Conservation (phyloP, 2,113 vertebrate genomes). For the Coregonus clupeaformis region DNA sequence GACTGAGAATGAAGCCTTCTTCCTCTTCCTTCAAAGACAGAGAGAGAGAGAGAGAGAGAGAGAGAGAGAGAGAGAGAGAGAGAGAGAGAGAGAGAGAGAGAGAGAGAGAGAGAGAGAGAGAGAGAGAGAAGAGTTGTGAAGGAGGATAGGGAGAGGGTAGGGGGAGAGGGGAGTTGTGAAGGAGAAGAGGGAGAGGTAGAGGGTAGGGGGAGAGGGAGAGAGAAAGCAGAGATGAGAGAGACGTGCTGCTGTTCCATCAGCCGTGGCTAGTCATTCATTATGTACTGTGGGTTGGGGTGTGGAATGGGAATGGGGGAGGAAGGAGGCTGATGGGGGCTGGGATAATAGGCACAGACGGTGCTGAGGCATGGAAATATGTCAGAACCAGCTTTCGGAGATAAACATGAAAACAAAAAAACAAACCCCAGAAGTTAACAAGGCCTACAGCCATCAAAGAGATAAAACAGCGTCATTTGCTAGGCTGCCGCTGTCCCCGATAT, state of each 20-base stretch:
- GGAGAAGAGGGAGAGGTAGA: not conserved
- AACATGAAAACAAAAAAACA: not conserved
- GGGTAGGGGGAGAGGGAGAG: not conserved
- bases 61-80: not conserved
- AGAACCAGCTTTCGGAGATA: not conserved
- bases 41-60: not conserved
- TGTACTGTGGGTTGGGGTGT: not conserved
- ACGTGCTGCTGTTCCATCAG: not conserved
- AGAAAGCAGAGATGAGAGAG: not conserved
- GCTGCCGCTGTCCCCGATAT: not conserved
- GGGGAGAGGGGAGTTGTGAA: not conserved
- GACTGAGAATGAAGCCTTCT: not conserved
- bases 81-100: conserved; percentile 4
- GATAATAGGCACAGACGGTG: not conserved
- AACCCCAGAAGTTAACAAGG: not conserved
- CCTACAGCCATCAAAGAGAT: not conserved
- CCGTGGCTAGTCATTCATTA: not conserved
- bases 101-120: conserved; percentile 5
- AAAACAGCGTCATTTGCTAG: not conserved
- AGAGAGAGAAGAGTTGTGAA: not conserved
- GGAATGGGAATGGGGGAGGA: not conserved
- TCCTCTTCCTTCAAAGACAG: conserved; percentile 10
- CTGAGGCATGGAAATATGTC: not conserved
- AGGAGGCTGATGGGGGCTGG: not conserved
- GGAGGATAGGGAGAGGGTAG: not conserved